Conservation (phyloP, 1,140 invertebrate genomes). For the Sarcophaga bullata region DNA sequence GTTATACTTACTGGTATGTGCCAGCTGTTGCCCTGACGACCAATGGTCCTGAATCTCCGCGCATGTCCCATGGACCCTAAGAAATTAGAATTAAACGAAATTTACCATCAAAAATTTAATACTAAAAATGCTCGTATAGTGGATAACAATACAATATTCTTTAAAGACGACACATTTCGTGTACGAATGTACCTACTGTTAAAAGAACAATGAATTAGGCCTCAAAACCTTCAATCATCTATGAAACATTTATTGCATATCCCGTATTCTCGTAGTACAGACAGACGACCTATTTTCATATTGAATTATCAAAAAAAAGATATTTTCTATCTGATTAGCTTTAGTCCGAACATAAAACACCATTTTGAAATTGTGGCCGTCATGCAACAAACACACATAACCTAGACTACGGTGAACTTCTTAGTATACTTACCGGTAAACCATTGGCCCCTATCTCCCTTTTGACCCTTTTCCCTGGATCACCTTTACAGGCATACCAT, state of each 20-base stretch:
- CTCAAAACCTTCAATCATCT: too few species aligned
- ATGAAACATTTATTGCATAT: too few species aligned
- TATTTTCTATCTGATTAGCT: not conserved
- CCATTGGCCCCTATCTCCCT: conserved; percentile 94
- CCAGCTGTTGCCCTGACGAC: conserved; percentile 80
- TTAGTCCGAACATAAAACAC: too few species aligned
- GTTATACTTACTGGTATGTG: conserved; percentile 76
- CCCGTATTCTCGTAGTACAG: too few species aligned
- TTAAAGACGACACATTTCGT: too few species aligned
- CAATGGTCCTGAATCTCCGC: conserved; percentile 80
- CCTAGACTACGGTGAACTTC: too few species aligned
- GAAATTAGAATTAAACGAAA: conserved; percentile 13
- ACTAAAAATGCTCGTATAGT: too few species aligned
- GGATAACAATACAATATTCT: too few species aligned
- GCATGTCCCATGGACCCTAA: conserved; percentile 90
- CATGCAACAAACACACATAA: too few species aligned
- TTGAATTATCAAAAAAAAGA: not conserved
- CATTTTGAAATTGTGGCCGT: too few species aligned
- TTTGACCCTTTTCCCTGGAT: conserved; percentile 88
- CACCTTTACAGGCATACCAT: conserved; percentile 88
- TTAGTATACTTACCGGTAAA: conserved; percentile 87
- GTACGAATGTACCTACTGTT: too few species aligned
- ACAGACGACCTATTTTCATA: not conserved
- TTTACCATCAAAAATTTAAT: not conserved
- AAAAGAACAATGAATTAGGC: too few species aligned